A percentile compares a stretch with the other conserved stretches of the same genome.
Evolutionary conservation across 2,113 vertebrate species (phyloP).

Genomic region (Prionailurus bengalensis): DNA sequence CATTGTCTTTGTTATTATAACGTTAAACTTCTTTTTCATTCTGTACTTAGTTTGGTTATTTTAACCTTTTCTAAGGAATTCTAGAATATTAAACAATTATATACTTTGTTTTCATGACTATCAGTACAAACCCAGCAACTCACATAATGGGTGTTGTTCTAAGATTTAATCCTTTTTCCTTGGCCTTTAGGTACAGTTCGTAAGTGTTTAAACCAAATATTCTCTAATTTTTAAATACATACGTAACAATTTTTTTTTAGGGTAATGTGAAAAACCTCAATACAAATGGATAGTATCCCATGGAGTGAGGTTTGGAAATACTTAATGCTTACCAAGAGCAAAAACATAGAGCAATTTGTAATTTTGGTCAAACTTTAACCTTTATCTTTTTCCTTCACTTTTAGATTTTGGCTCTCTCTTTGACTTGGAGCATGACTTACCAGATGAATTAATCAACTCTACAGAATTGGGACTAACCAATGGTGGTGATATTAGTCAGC

Average conservation of each 20-base stretch:
- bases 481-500: conserved; percentile 94
- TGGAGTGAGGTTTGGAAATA: conserved; percentile 33
- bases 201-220: conserved; percentile 35
- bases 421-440: conserved; percentile 98
- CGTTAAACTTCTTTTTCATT: background rate
- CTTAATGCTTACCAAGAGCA: conserved; percentile 29
- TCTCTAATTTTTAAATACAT: background rate
- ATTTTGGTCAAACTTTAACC: conserved; percentile 63
- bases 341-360: background rate
- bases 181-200: background rate
- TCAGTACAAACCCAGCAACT: background rate
- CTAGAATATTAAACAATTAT: background rate
- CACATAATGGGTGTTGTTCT: background rate
- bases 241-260: background rate
- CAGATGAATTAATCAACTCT: conserved; percentile 98
- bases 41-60: conserved; percentile 40
- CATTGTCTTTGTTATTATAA: background rate
- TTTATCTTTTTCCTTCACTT: conserved; percentile 75
- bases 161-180: background rate
- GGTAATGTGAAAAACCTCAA: background rate
- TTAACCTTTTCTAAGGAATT: background rate
- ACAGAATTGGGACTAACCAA: conserved; percentile 95
- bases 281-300: background rate
- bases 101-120: background rate
- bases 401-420: conserved; percentile 98